phyloP scores from a whole-genome alignment of 2,797 vertebrate genomes.

The Lepus oiostolus region DNA sequence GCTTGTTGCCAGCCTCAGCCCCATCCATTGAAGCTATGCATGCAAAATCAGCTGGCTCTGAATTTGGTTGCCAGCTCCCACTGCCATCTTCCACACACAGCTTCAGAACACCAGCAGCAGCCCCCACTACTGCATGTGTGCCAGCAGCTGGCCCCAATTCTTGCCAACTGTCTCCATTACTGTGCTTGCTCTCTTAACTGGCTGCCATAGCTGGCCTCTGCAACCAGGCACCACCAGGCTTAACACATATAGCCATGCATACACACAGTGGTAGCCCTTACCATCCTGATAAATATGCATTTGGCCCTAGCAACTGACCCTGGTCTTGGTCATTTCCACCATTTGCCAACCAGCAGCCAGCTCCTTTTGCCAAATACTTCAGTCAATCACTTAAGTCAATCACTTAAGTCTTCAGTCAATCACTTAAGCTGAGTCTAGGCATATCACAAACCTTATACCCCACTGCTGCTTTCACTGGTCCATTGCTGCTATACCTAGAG shows the following conservation, averaged over 20 bases:
- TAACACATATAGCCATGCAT: background rate
- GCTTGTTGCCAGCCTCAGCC: background rate
- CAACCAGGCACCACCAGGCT: no score
- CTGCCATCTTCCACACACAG: background rate
- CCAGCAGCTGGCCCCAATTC: no score
- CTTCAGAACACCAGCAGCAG: background rate
- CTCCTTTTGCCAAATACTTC: background rate
- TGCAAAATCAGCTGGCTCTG: background rate
- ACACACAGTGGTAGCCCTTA: background rate
- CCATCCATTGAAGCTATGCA: background rate
- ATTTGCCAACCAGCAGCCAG: background rate
- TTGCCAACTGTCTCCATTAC: background rate
- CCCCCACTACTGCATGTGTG: background rate
- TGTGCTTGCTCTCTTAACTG: background rate
- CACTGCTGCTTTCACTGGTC: background rate
- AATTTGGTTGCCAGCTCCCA: background rate
- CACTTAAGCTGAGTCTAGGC: background rate
- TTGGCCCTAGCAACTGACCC: background rate
- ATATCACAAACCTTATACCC: no score
- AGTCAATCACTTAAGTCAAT: rapidly evolving
- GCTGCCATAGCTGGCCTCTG: background rate
- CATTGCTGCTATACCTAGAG: background rate
- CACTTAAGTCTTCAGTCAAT: background rate
- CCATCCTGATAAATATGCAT: background rate
- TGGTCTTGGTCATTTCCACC: no score